A percentile compares a stretch with the other conserved stretches of the same genome.
Conservation (phyloP, 2,888 invertebrate species). For the Drosophila paranaensis region DNA sequence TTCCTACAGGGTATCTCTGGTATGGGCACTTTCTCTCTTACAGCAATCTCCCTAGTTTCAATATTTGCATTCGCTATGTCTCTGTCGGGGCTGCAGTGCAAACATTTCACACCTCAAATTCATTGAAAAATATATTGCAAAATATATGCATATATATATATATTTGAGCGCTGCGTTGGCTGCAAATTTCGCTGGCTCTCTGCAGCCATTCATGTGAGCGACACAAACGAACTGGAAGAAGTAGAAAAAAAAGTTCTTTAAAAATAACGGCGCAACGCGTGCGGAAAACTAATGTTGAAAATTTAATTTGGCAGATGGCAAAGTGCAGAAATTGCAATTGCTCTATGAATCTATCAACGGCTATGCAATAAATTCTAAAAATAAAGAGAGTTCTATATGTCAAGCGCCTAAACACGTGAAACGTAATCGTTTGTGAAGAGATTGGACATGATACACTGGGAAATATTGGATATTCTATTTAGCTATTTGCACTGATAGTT, state of each 20-base stretch:
- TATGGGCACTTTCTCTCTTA: neutral
- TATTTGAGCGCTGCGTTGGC: constrained; percentile 40
- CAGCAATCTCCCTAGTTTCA: neutral
- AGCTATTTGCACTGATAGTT: no score
- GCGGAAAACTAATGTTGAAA: constrained; percentile 37
- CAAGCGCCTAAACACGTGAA: neutral
- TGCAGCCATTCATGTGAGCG: constrained; percentile 47
- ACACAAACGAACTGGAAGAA: constrained; percentile 64
- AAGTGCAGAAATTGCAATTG: constrained; percentile 47
- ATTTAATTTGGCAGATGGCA: constrained; percentile 61
- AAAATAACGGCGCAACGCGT: constrained; percentile 43
- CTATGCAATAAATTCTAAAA: constrained; percentile 54
- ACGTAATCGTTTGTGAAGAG: neutral
- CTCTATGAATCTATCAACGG: constrained; percentile 65
- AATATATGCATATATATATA: no score
- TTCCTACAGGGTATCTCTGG: constrained; percentile 3
- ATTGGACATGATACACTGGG: neutral
- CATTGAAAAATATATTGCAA: constrained; percentile 61
- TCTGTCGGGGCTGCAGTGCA: constrained; percentile 27
- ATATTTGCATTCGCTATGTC: constrained; percentile 2
- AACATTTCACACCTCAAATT: constrained; percentile 68
- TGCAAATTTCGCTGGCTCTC: constrained; percentile 34
- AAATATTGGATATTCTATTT: neutral
- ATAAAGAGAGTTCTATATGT: constrained; percentile 20
- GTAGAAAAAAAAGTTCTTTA: constrained; percentile 47